Percentiles rank a stretch among this genome's conserved stretches.
Conservation (phyloP, 2,888 invertebrate genomes). For the Thumatha senex region DNA sequence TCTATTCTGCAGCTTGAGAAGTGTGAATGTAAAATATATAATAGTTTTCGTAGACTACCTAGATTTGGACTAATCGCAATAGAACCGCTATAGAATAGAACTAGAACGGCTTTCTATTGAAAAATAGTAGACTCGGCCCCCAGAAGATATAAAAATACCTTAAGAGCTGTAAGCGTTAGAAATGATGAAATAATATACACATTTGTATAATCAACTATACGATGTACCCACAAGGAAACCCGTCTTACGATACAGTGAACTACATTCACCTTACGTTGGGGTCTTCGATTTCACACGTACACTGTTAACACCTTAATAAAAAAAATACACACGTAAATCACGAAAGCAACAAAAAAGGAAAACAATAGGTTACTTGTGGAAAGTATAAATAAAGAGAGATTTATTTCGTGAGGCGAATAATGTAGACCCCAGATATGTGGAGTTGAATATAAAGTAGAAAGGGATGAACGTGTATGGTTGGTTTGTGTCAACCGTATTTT, state of each 20-base stretch:
- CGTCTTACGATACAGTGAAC: background rate
- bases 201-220: too few species aligned
- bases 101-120: too few species aligned
- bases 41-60: too few species aligned
- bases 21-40: too few species aligned
- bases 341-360: slow-evolving; percentile 42
- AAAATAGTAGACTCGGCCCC: too few species aligned
- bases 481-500: background rate
- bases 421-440: slow-evolving; percentile 46
- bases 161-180: too few species aligned
- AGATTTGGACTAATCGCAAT: too few species aligned
- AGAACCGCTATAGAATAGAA: too few species aligned
- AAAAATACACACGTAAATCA: slow-evolving; percentile 45
- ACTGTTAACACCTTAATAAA: slow-evolving; percentile 17
- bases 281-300: slow-evolving; percentile 1
- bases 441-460: slow-evolving; percentile 54
- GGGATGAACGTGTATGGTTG: slow-evolving; percentile 20
- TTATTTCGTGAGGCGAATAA: slow-evolving; percentile 68
- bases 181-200: too few species aligned
- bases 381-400: slow-evolving; percentile 65
- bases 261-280: background rate
- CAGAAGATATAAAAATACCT: too few species aligned
- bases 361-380: slow-evolving; percentile 61
- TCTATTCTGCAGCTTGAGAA: too few species aligned
- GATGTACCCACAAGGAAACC: background rate